Conservation (phyloP, 2,797 vertebrate species). For the Chrosomus eos region DNA sequence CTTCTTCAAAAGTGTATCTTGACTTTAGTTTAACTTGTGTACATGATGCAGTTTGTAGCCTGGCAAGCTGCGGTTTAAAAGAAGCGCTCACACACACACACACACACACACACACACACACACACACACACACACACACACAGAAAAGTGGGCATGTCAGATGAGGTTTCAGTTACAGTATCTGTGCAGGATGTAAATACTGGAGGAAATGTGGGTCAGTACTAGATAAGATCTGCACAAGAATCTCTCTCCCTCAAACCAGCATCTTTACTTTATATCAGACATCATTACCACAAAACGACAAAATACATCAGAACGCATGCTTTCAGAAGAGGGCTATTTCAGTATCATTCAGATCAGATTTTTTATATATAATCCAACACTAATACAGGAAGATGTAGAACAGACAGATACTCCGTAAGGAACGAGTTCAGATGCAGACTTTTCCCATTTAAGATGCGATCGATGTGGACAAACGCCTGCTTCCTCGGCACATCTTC, state of each 20-base stretch:
- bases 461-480: not conserved
- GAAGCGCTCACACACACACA: not conserved
- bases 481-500: not conserved
- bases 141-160: not conserved
- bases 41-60: not conserved
- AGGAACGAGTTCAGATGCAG: not conserved
- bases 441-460: not conserved
- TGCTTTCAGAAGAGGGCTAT: not conserved
- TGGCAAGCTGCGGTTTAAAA: not conserved
- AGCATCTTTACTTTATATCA: not conserved
- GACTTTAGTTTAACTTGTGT: not conserved
- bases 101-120: no score
- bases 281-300: not conserved
- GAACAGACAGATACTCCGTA: not conserved
- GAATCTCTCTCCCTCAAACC: not conserved
- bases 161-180: not conserved
- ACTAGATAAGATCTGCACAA: constrained; percentile 13
- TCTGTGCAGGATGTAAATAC: constrained; percentile 15
- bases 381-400: not conserved
- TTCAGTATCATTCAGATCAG: not conserved
- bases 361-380: not conserved
- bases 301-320: not conserved
- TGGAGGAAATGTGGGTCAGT: constrained; percentile 18
- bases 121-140: no score
- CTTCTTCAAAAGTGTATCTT: not conserved